Conservation (phyloP, 2,888 invertebrate species). For the Pollenia labialis region DNA sequence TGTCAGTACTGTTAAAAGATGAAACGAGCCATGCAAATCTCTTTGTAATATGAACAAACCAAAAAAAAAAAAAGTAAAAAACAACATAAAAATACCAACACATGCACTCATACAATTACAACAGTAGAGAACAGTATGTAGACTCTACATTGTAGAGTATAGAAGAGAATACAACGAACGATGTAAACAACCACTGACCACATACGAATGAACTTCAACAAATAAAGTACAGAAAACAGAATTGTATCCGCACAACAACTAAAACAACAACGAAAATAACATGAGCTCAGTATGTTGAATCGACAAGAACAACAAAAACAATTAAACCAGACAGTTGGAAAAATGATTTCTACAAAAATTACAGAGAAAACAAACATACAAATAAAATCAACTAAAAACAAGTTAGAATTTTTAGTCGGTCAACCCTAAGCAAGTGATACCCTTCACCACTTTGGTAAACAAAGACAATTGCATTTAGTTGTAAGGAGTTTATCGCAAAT, state of each 20-base stretch:
- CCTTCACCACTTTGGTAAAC: too few relatives aligned
- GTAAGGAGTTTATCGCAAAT: too few relatives aligned
- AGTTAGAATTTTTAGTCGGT: background rate
- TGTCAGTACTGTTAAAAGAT: conserved; percentile 70
- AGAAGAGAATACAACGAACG: conserved; percentile 43
- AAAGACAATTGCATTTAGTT: too few relatives aligned
- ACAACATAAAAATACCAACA: conserved; percentile 9
- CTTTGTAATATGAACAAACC: conserved; percentile 73
- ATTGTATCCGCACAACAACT: conserved; percentile 46
- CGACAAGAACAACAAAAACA: conserved; percentile 43
- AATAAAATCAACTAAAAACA: background rate
- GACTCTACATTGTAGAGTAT: too few relatives aligned
- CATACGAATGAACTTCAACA: conserved; percentile 65
- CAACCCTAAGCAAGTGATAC: background rate
- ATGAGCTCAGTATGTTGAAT: conserved; percentile 43
- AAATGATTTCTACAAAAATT: conserved; percentile 41
- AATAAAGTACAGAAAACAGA: conserved; percentile 35
- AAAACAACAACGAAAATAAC: background rate
- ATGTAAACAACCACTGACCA: conserved; percentile 71
- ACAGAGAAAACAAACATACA: background rate
- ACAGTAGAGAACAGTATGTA: conserved; percentile 1
- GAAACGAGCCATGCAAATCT: conserved; percentile 75
- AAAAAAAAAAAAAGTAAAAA: conserved; percentile 62
- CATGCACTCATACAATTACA: background rate
- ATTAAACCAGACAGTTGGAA: conserved; percentile 57